Evolutionary conservation across 1,140 invertebrate species (phyloP), one percentile per base, ranked within the genome.

Genomic region (Paracyclopina nana): DNA sequence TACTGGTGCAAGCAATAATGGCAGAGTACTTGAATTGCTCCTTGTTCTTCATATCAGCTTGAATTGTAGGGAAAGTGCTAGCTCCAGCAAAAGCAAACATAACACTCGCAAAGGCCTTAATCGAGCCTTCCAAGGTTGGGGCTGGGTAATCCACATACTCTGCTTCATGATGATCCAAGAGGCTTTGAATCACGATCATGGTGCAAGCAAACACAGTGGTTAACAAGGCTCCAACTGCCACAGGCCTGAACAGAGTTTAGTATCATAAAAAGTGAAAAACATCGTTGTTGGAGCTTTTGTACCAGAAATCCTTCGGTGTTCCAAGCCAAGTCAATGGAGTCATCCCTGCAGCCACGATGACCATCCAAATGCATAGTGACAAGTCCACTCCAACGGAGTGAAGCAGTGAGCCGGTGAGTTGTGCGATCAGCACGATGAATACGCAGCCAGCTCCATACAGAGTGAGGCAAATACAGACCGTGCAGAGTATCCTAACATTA

Each of bases 251-350:
- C 58, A 54, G 8, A 51, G 16, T 4, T 14, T 54, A 52, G 38
- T 55, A 38, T 11, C 20, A 46, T 8, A 9, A 9, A 18, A 46
- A 9, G 45, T 28, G 29, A 43, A 9, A 14, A 27, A 52, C 20
- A 16, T 26, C 0, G 12, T 8, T 0, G 2, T 31, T n/a, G 18
- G 28, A 40, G 14, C 12, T 30, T 48, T 42, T 6, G 8, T 30
- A 20, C 77, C 73, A 72, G 60, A 79, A 79, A 57, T 80, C 76
- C 58, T 76, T 77, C 1, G 80, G 79, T 1, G 76, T 73, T 27
- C 76, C 77, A 1, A 79, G 66, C 66, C 77, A 77, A 56, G 75
- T 72, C 1, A 74, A 59, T 0, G 78, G 77, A 6, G 69, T 70
- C 50, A 82, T 64, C 0, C 69, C 56, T 1, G 66, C 61, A 0